phyloP scores from a whole-genome alignment of 2,888 invertebrate genomes.

The Lochmaea crataegi region DNA sequence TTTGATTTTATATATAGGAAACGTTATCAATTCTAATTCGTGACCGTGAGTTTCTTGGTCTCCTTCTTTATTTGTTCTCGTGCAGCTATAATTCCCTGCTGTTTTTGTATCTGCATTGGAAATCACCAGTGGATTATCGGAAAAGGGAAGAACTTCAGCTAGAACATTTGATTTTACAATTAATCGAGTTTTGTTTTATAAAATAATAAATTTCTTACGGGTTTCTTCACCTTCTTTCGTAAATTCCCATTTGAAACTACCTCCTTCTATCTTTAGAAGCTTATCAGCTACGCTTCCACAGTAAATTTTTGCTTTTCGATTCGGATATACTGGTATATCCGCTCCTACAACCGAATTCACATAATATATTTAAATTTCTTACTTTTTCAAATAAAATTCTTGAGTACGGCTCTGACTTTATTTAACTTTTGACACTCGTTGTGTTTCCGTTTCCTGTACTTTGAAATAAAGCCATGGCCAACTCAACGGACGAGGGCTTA shows the following conservation, averaged over 20 bases:
- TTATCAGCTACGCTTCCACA: conserved; percentile 46
- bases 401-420: no score
- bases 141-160: conserved; percentile 46
- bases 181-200: neutral
- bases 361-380: no score
- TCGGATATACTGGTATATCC: conserved; percentile 48
- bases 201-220: conserved; percentile 40
- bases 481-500: no score
- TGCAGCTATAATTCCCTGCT: conserved; percentile 62
- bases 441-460: no score
- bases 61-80: conserved; percentile 45
- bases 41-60: conserved; percentile 53
- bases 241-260: conserved; percentile 48
- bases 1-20: conserved; percentile 59
- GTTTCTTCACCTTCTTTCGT: conserved; percentile 40
- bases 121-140: conserved; percentile 55
- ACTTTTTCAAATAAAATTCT: no score
- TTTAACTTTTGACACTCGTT: no score
- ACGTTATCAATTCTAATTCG: conserved; percentile 58
- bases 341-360: conserved; percentile 28
- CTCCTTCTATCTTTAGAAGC: conserved; percentile 38
- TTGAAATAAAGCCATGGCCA: no score
- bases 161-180: conserved; percentile 23
- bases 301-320: conserved; percentile 46
- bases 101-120: conserved; percentile 59